These are phyloP conservation scores for Theocolax elegans DNA, from an alignment of 1,140 invertebrate species.

Conservation along the genomic window DNA sequence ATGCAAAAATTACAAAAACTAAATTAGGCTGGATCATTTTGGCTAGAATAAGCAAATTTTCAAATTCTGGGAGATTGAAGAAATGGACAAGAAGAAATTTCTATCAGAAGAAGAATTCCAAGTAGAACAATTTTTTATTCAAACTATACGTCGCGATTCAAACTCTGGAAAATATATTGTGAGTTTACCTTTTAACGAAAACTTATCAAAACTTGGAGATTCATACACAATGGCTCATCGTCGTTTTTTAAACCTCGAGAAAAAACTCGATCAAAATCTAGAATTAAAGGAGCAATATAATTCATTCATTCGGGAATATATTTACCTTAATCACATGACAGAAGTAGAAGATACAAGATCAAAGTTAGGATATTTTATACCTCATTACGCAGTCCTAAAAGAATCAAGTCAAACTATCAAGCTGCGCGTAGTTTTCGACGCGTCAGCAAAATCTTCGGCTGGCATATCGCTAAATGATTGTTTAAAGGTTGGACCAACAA, in stretches of 20 bases:
- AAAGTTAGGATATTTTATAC: not conserved
- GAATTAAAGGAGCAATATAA: not conserved
- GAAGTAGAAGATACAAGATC: not conserved
- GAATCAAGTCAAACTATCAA: not conserved
- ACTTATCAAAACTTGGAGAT: not conserved
- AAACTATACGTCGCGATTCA: not conserved
- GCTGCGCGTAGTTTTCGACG: conserved; percentile 42
- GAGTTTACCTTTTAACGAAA: not conserved
- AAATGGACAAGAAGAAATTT: not conserved
- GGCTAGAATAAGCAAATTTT: not conserved
- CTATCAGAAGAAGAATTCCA: not conserved
- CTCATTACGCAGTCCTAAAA: not conserved
- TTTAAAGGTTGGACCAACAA: not conserved
- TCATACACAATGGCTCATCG: conserved; percentile 1
- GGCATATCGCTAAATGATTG: not conserved
- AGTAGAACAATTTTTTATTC: conserved; percentile 3
- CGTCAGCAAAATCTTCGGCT: not conserved
- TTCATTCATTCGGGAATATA: not conserved
- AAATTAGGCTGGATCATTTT: conserved; percentile 1
- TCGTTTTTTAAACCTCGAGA: conserved; percentile 6
- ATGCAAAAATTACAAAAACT: too few species aligned
- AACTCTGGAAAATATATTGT: not conserved
- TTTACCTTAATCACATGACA: not conserved
- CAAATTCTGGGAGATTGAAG: conserved; percentile 4
- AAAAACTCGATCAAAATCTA: not conserved